These are phyloP conservation scores for Steatocranus sp. DNA, from an alignment of 2,797 vertebrate genomes.

Conservation along the genomic window DNA sequence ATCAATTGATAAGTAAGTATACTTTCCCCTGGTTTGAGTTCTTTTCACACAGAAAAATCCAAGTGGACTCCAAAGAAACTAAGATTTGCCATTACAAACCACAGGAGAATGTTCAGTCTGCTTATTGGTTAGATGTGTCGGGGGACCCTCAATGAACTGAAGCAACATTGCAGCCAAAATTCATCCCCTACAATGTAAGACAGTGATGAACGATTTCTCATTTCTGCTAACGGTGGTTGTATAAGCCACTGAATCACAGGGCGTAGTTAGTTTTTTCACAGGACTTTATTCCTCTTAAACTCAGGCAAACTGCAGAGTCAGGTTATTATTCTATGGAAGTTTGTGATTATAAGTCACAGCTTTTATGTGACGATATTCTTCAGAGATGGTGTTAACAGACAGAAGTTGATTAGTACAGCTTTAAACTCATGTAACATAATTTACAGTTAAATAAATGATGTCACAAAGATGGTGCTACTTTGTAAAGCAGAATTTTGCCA, in stretches of 20 bases:
- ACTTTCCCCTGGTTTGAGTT: background rate
- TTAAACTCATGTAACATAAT: background rate
- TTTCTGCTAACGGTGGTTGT: background rate
- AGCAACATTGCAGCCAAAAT: background rate
- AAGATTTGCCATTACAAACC: background rate
- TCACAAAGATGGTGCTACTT: background rate
- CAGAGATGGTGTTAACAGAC: background rate
- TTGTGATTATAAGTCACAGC: background rate
- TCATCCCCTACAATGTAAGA: background rate
- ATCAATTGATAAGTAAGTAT: background rate
- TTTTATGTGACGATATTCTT: background rate
- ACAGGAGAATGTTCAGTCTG: background rate
- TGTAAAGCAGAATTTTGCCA: background rate
- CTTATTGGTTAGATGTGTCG: background rate
- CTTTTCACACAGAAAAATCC: background rate
- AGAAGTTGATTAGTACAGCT: background rate
- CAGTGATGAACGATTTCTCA: background rate
- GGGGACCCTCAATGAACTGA: background rate
- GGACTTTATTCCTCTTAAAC: background rate
- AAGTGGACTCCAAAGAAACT: background rate
- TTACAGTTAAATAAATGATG: background rate
- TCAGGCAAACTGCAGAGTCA: background rate
- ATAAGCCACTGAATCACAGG: background rate
- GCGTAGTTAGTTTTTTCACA: background rate
- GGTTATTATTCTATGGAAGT: background rate